A percentile compares a stretch with the other conserved stretches of the same genome.
These are phyloP conservation scores for Drosophila pruinosa DNA, from an alignment of 1,140 invertebrate species.

Conservation along the genomic window DNA sequence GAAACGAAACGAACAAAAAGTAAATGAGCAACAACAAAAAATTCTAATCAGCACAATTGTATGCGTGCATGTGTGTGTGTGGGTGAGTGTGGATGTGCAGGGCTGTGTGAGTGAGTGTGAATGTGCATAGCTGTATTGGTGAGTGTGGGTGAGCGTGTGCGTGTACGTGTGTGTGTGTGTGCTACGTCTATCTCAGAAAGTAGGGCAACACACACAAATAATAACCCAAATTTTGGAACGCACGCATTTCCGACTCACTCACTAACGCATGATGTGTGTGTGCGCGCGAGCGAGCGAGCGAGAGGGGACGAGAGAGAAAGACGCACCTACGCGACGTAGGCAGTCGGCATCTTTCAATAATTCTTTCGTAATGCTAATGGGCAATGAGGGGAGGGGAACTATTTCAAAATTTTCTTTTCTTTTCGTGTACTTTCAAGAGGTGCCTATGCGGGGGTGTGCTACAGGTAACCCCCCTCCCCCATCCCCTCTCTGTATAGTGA, in stretches of 20 bases:
- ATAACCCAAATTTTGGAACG: conserved; percentile 72
- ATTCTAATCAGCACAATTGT: conserved; percentile 58
- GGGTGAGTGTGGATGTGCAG: conserved; percentile 1
- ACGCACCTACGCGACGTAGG: not conserved
- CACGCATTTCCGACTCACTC: conserved; percentile 66
- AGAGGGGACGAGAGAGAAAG: not conserved
- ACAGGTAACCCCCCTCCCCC: not conserved
- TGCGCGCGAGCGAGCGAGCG: conserved; percentile 6
- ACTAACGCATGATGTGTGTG: not conserved
- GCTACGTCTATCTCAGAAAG: conserved; percentile 54
- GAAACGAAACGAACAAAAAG: conserved; percentile 1
- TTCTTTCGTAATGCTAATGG: conserved; percentile 28
- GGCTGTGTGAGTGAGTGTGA: conserved; percentile 13
- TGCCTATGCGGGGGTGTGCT: not conserved
- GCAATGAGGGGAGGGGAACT: too few species aligned
- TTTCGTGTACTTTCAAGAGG: not conserved
- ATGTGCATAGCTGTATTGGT: too few species aligned
- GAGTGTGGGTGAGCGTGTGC: conserved; percentile 7
- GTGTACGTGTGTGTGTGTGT: conserved; percentile 19
- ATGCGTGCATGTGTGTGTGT: conserved; percentile 1
- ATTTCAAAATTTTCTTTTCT: conserved; percentile 21
- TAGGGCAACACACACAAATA: conserved; percentile 67
- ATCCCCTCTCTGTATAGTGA: not conserved
- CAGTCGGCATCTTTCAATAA: conserved; percentile 39
- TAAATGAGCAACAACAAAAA: conserved; percentile 24